Conservation (phyloP, 2,888 invertebrate species). For the Halictus quadricinctus region DNA sequence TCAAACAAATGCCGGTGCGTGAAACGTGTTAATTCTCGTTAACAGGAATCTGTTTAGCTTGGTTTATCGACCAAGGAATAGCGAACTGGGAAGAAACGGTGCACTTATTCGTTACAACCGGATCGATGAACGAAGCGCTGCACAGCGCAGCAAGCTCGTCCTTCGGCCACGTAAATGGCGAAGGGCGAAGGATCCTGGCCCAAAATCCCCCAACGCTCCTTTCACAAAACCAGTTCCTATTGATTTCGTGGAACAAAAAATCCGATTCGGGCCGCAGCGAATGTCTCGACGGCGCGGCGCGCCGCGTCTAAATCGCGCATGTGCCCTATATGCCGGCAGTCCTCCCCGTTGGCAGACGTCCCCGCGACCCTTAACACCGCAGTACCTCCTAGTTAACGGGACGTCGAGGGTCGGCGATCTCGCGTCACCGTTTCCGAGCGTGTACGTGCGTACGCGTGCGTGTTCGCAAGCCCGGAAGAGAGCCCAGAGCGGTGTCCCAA, state of each 20-base stretch:
- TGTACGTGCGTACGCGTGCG: constrained; percentile 36
- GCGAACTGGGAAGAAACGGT: not conserved
- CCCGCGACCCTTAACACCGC: constrained; percentile 56
- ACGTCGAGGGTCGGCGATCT: constrained; percentile 64
- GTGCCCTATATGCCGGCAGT: constrained; percentile 60
- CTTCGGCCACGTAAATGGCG: not conserved
- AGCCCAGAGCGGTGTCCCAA: not conserved
- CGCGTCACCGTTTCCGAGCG: constrained; percentile 28
- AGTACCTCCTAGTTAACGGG: constrained; percentile 71
- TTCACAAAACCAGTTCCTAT: not conserved
- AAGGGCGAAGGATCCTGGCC: not conserved
- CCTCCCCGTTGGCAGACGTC: constrained; percentile 52
- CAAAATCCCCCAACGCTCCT: not conserved
- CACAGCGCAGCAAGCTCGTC: too few species aligned
- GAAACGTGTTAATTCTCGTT: constrained; percentile 11
- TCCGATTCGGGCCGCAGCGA: constrained; percentile 1
- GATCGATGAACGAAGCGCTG: too few species aligned
- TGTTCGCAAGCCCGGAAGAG: not conserved
- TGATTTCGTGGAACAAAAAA: not conserved
- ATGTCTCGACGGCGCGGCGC: constrained; percentile 8
- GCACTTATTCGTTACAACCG: too few species aligned
- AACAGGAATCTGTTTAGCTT: constrained; percentile 25
- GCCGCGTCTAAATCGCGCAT: constrained; percentile 67
- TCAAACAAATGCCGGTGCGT: too few species aligned
- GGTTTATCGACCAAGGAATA: constrained; percentile 1